phyloP scores from a whole-genome alignment of 2,888 invertebrate species.

The Drosophila affinis region DNA sequence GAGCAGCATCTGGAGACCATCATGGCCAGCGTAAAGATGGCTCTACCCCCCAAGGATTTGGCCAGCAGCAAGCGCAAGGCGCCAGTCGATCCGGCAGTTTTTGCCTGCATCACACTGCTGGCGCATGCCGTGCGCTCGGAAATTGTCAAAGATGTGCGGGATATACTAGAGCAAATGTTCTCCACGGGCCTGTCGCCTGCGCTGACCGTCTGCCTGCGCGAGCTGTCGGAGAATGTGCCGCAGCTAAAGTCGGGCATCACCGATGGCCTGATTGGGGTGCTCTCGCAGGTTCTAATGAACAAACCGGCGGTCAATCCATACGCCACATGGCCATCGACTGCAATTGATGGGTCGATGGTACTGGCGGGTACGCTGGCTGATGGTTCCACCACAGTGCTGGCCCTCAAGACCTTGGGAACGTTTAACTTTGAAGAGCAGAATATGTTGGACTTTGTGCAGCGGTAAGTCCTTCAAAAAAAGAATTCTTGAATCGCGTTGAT shows the following conservation, averaged over 20 bases:
- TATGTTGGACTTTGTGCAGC: constrained; percentile 94
- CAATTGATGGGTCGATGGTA: constrained; percentile 75
- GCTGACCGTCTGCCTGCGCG: constrained; percentile 94
- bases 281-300: constrained; percentile 95
- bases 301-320: constrained; percentile 89
- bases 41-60: constrained; percentile 91
- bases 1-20: constrained; percentile 91
- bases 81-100: constrained; percentile 93
- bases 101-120: constrained; percentile 95
- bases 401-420: constrained; percentile 95
- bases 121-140: constrained; percentile 93
- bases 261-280: constrained; percentile 94
- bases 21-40: constrained; percentile 91
- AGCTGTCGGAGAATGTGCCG: constrained; percentile 94
- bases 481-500: too few relatives aligned
- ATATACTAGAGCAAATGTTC: constrained; percentile 95
- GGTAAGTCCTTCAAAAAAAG: constrained; percentile 56
- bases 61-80: constrained; percentile 91
- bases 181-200: constrained; percentile 95
- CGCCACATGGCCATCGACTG: constrained; percentile 84
- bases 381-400: constrained; percentile 93
- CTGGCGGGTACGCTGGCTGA: constrained; percentile 87
- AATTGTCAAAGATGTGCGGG: constrained; percentile 91
- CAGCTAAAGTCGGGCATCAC: constrained; percentile 94
- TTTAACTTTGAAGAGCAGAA: constrained; percentile 96